Percentiles rank a stretch among this genome's conserved stretches.
These are phyloP conservation scores for Lasiurus cinereus DNA, from an alignment of 2,113 vertebrate species.

Conservation along the genomic window DNA sequence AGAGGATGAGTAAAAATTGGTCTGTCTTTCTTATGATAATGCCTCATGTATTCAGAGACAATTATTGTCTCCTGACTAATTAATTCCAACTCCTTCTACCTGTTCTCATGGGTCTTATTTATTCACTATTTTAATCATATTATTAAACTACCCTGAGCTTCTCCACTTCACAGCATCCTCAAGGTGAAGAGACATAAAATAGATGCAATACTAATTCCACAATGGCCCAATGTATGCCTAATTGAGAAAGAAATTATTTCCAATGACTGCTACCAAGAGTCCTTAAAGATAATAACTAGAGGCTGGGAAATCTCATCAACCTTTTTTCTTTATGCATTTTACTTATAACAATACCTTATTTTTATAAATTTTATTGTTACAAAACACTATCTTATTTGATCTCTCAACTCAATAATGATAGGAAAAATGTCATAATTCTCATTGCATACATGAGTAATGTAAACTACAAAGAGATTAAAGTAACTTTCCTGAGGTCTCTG, in stretches of 20 bases:
- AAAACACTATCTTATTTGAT: constrained; percentile 22
- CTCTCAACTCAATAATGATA: not conserved
- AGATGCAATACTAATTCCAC: not conserved
- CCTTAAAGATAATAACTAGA: constrained; percentile 41
- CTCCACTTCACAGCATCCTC: constrained; percentile 25
- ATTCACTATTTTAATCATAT: constrained; percentile 57
- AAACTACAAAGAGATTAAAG: not conserved
- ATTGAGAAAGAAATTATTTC: constrained; percentile 64
- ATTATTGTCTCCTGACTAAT: constrained; percentile 66
- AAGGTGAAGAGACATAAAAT: constrained; percentile 57
- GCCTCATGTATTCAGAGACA: constrained; percentile 28
- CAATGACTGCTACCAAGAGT: not conserved
- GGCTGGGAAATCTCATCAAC: not conserved
- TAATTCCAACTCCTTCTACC: constrained; percentile 55
- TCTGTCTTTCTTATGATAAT: constrained; percentile 46
- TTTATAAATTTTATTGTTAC: not conserved
- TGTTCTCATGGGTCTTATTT: constrained; percentile 67
- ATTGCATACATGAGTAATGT: not conserved
- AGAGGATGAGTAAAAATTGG: constrained; percentile 27
- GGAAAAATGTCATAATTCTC: not conserved
- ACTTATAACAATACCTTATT: constrained; percentile 3
- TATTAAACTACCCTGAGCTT: constrained; percentile 58
- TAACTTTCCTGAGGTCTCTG: not conserved
- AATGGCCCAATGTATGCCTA: not conserved
- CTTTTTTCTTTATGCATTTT: constrained; percentile 48